Evolutionary conservation across 2,888 invertebrate species (phyloP), one percentile per base, ranked within the genome.

Genomic region (Ormyrus labotus): DNA sequence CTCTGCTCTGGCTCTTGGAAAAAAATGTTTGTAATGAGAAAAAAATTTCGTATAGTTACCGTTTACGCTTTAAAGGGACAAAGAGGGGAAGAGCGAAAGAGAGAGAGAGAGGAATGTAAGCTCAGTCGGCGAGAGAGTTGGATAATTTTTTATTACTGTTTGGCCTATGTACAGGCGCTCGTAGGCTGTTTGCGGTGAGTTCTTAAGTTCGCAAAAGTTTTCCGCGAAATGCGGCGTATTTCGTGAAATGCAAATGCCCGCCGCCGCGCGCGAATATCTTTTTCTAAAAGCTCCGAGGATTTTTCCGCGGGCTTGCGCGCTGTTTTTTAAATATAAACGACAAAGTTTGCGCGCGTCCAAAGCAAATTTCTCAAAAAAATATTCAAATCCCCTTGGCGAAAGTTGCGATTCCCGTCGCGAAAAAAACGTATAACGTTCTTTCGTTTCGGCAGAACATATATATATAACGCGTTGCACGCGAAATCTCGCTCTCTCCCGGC

Each of bases 11-110:
- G 34, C 51, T 34, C 70, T 2, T 2, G 81, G 64, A 57, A 81
- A 81, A 34, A 34, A 81, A 81, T 81, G 77, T 77, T 81, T 81
- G 81, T 77, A 81, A 77, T 72, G 77, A 81, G 81, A 72, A 72
- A 51, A 72, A 76, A 76, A 34, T 34, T 72, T 76, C 80, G 76
- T 67, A 57, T 10, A 50, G 64, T 61, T 61, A 72, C 57, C 76
- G 73, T 68, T 80, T 80, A 80, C 68, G 53, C 53, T 68, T 76
- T 51, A 78, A 73, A 74, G 53, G 55, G 34, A 19, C 63, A 34
- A 13, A 53, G 63, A 45, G 34, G 34, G 34, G 34, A 34, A 34
- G 34, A 34, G 34, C 34, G 34, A 34, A 34, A 34, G 34, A 34
- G 34, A 74, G 53, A 50, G 57, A 34, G 11, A 48, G 63, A 45